Percentiles rank a stretch among this genome's conserved stretches.
Evolutionary conservation across 35 echinoderm and acorn worm genomes (phyloP).

Genomic region (Strongylocentrotus purpuratus): DNA sequence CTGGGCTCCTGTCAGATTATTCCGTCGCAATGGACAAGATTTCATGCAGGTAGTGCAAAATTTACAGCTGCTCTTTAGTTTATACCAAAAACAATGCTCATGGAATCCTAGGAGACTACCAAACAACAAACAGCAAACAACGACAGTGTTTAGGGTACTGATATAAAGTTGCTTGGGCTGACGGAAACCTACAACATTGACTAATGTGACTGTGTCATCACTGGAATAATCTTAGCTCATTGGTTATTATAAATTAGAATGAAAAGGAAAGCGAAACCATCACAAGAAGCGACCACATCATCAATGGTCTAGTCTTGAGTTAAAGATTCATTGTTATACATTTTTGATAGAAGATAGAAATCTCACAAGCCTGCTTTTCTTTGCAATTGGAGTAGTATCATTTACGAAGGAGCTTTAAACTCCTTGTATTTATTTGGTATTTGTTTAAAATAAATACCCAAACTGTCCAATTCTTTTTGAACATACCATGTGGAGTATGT

Average conservation of each 20-base stretch:
- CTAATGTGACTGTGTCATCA: neutral
- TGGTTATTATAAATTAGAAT: neutral
- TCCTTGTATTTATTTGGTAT: too few relatives aligned
- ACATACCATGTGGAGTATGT: too few relatives aligned
- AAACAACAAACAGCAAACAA: neutral
- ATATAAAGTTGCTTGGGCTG: neutral
- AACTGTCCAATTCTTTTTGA: too few relatives aligned
- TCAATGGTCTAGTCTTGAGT: neutral
- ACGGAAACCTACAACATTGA: neutral
- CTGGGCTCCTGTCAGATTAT: neutral
- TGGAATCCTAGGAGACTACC: neutral
- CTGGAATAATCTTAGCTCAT: neutral
- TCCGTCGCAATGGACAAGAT: neutral
- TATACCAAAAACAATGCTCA: neutral
- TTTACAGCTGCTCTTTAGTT: neutral
- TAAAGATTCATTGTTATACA: neutral
- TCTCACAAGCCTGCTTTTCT: neutral
- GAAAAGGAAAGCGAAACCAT: neutral
- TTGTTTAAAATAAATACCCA: too few relatives aligned
- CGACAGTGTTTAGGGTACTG: neutral
- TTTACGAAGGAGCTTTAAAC: neutral
- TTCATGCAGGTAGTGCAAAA: neutral
- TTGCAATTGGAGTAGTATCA: neutral
- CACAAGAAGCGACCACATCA: neutral
- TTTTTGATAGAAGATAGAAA: neutral